Percentiles rank a stretch among this genome's conserved stretches.
phyloP scores from a whole-genome alignment of 2,888 invertebrate species.

The Dugesia japonica region DNA sequence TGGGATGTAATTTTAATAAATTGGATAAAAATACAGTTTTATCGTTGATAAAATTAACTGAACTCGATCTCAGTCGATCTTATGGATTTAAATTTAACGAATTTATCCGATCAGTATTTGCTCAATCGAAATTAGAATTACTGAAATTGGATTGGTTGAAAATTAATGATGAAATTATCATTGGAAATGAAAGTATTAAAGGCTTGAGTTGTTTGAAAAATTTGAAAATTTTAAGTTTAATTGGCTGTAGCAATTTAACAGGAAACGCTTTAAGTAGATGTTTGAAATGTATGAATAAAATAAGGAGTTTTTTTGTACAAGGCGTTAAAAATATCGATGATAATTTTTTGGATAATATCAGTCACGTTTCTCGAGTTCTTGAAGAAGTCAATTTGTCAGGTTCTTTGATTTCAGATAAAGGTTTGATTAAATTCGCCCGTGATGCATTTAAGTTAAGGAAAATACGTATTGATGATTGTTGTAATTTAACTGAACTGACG shows the following conservation, averaged over 20 bases:
- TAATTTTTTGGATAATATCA: neutral
- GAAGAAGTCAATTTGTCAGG: neutral
- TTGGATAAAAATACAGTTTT: neutral
- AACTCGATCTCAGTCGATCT: neutral
- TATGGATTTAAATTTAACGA: neutral
- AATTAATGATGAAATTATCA: neutral
- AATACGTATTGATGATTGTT: neutral
- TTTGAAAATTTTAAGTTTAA: neutral
- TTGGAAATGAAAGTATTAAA: neutral
- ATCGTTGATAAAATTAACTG: neutral
- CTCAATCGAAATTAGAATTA: neutral
- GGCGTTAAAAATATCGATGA: neutral
- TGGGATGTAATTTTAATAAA: constrained; percentile 11
- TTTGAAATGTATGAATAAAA: neutral
- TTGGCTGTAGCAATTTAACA: neutral
- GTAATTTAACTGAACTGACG: neutral
- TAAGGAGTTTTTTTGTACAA: neutral
- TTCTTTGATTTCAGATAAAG: neutral
- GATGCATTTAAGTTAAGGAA: neutral
- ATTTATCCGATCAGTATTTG: neutral
- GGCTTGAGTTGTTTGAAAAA: neutral
- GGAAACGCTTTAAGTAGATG: neutral
- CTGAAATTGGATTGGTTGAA: constrained; percentile 9
- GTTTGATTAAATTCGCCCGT: neutral
- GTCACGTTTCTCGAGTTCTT: neutral